phyloP scores from a whole-genome alignment of 2,888 invertebrate genomes.

The Plebejus melissa region DNA sequence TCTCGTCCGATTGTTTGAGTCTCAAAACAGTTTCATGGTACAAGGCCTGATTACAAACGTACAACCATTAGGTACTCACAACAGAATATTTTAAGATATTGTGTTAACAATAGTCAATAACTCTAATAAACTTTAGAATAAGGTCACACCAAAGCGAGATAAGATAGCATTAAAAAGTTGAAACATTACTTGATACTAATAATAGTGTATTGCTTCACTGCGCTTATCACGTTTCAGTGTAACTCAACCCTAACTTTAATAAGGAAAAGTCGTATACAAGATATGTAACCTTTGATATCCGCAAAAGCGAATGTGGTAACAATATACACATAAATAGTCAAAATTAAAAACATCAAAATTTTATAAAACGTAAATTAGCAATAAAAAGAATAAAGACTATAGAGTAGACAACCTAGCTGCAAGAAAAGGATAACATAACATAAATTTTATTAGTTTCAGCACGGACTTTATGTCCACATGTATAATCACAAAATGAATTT shows the following conservation, averaged over 20 bases:
- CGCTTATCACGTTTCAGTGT: background rate
- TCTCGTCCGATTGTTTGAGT: too few relatives aligned
- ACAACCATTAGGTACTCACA: background rate
- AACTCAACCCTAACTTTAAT: background rate
- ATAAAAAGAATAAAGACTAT: too few relatives aligned
- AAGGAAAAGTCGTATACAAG: conserved; percentile 23
- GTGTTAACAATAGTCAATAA: conserved; percentile 5
- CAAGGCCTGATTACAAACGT: background rate
- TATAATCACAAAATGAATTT: background rate
- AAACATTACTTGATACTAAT: background rate
- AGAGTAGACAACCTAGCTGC: too few relatives aligned
- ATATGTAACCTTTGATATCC: conserved; percentile 20
- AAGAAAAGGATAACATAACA: too few relatives aligned
- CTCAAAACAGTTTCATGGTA: too few relatives aligned
- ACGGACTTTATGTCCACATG: background rate
- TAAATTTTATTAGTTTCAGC: too few relatives aligned
- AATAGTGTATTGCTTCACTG: too few relatives aligned
- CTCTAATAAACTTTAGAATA: background rate
- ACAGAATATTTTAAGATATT: conserved; percentile 8
- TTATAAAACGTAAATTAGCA: background rate
- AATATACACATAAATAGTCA: background rate
- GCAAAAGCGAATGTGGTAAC: conserved; percentile 5
- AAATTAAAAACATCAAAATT: conserved; percentile 1
- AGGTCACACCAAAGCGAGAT: background rate
- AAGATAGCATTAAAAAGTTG: background rate